Evolutionary conservation across 2,797 vertebrate genomes (phyloP).

Genomic region (Neopelma chrysocephalum): DNA sequence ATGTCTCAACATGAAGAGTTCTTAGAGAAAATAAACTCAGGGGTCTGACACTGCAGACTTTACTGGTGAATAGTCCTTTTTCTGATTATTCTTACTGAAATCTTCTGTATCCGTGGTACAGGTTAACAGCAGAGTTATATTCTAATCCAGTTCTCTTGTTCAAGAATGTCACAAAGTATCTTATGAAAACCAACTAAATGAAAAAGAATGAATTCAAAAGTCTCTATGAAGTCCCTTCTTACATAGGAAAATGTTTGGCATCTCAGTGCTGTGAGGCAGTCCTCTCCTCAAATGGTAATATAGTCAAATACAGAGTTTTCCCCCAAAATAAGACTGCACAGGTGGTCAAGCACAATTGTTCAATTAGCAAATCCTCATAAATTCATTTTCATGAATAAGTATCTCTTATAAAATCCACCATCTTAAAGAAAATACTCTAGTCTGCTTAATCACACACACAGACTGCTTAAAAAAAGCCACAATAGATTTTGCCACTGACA

Average conservation of each 20-base stretch:
- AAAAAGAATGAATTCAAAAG: neutral
- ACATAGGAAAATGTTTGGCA: neutral
- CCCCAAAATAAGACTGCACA: neutral
- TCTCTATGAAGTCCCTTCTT: neutral
- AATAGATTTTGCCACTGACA: neutral
- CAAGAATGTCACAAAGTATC: neutral
- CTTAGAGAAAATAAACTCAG: neutral
- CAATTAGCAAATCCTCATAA: neutral
- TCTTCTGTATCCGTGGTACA: neutral
- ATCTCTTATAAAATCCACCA: neutral
- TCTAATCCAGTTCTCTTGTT: neutral
- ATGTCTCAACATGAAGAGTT: neutral
- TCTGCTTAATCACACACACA: neutral
- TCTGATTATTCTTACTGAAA: neutral
- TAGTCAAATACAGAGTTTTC: neutral
- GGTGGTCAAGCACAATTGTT: neutral
- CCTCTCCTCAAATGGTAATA: neutral
- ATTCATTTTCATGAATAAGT: neutral
- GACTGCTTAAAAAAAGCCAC: neutral
- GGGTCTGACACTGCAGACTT: neutral
- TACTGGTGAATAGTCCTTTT: neutral
- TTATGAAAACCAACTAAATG: constrained; percentile 4
- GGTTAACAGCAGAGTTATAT: neutral
- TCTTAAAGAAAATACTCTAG: neutral
- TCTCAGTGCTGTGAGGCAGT: neutral